Conservation (phyloP, 2,888 invertebrate species). For the Drosophila borborema region DNA sequence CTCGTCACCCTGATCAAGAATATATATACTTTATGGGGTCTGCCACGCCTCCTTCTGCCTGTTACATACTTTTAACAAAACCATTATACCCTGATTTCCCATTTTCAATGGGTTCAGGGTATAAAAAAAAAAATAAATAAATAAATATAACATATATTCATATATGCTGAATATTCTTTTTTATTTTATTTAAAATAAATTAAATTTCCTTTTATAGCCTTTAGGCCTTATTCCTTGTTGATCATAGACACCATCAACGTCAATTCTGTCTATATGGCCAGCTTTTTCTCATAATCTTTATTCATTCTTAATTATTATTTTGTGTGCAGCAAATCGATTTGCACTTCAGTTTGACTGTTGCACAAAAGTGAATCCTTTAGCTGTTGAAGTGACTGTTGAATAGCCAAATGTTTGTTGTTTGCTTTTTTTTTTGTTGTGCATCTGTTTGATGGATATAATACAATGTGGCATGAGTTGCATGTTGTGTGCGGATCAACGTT, state of each 20-base stretch:
- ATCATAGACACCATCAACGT: neutral
- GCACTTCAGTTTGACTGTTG: constrained; percentile 8
- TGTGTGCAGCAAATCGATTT: constrained; percentile 6
- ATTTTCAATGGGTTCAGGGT: no score
- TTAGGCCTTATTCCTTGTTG: neutral
- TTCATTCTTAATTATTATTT: constrained; percentile 1
- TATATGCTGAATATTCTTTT: no score
- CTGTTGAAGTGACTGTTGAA: constrained; percentile 18
- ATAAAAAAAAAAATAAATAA: no score
- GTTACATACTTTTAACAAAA: no score
- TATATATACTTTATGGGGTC: no score
- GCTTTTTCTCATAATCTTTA: neutral
- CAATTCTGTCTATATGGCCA: neutral
- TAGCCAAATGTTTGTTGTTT: constrained; percentile 15
- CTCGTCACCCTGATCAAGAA: no score
- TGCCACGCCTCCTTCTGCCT: no score
- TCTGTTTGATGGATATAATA: constrained; percentile 57
- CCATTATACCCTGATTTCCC: no score
- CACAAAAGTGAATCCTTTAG: constrained; percentile 2
- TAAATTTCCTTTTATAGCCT: no score
- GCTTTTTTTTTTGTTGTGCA: constrained; percentile 47
- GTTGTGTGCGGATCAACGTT: constrained; percentile 4
- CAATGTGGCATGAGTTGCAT: constrained; percentile 62
- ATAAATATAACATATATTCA: no score
- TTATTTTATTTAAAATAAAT: no score